phyloP scores from a whole-genome alignment of 2,797 vertebrate genomes.

The Galago senegalensis region DNA sequence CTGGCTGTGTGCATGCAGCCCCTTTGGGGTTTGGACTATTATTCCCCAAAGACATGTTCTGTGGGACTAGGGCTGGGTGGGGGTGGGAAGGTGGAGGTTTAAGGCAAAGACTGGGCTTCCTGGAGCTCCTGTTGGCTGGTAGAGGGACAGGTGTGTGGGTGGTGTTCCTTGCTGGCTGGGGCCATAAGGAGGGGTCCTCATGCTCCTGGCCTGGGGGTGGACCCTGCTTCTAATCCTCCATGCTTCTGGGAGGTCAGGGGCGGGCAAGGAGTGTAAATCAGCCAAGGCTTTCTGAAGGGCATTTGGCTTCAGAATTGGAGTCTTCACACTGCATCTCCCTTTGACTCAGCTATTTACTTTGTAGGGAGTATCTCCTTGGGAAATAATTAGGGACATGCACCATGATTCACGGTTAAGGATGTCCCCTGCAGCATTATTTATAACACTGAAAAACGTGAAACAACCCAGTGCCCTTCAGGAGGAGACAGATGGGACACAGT shows the following conservation, averaged over 20 bases:
- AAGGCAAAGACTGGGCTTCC: neutral
- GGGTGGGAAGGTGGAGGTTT: no score
- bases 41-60: neutral
- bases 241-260: accelerated
- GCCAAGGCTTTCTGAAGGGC: neutral
- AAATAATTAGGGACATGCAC: accelerated
- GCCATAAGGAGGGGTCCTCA: neutral
- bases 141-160: neutral
- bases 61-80: accelerated
- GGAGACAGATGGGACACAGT: neutral
- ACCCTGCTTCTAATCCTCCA: neutral
- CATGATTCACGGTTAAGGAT: neutral
- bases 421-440: neutral
- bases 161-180: neutral
- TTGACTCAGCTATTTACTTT: neutral
- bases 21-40: no score
- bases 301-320: neutral
- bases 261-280: accelerated
- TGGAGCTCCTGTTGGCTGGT: neutral
- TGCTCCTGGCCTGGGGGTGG: neutral
- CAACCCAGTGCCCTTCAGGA: slow-evolving; percentile 3
- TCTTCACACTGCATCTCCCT: accelerated
- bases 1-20: accelerated
- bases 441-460: neutral
- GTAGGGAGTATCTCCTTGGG: neutral